Conservation (phyloP, 2,888 invertebrate genomes). For the Endomychus coccineus region DNA sequence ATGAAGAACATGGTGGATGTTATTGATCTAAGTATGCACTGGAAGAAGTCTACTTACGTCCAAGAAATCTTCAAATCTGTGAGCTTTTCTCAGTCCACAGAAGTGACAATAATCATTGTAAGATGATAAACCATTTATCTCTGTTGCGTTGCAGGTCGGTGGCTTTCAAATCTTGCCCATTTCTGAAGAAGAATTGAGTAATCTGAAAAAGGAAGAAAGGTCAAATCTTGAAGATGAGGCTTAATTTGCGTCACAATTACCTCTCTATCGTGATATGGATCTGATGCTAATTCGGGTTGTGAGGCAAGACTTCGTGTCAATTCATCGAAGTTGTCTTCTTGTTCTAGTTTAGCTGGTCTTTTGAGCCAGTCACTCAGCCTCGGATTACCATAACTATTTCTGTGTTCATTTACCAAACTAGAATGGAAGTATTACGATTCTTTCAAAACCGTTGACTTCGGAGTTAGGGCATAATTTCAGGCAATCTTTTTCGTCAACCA, state of each 20-base stretch:
- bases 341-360: constrained; percentile 57
- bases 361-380: constrained; percentile 67
- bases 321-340: constrained; percentile 60
- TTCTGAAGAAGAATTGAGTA: constrained; percentile 59
- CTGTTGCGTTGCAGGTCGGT: constrained; percentile 79
- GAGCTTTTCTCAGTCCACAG: constrained; percentile 65
- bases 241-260: constrained; percentile 48
- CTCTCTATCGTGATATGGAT: constrained; percentile 70
- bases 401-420: constrained; percentile 55
- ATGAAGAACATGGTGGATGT: too few species aligned
- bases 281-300: constrained; percentile 69
- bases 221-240: neutral
- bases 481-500: too few species aligned
- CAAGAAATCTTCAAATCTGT: constrained; percentile 59
- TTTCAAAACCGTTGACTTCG: too few species aligned
- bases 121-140: constrained; percentile 75
- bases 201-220: constrained; percentile 44
- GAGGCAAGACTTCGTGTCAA: constrained; percentile 67
- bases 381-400: constrained; percentile 49
- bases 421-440: too few species aligned
- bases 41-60: too few species aligned
- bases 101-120: constrained; percentile 72
- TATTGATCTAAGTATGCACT: too few species aligned
- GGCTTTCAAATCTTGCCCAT: constrained; percentile 68
- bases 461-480: too few species aligned